Base-by-base conservation (phyloP, 2,113 vertebrate species). In the Pachycephala philippinensis region DNA sequence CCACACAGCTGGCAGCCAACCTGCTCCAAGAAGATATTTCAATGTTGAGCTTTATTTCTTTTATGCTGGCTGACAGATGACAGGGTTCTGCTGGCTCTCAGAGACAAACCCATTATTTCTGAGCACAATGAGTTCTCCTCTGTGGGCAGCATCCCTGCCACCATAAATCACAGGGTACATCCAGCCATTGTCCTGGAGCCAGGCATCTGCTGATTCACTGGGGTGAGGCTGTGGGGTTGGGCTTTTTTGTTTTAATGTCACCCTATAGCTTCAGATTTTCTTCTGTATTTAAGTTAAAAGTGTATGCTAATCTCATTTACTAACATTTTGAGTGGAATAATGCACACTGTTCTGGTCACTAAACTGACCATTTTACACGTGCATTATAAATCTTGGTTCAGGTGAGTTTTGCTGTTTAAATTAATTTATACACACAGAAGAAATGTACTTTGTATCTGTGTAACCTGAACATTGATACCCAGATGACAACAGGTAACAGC, bases 131-230 rank as follows among this genome's bases (percentile, higher is more conserved):
- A 92, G 88, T 72, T 93, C 56, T 30, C 61, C 31, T 94, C 80
- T 80, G 59, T 26, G 40, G 57, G 24, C 60, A 8, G 50, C 82
- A 72, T 79, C 75, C 42, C 70, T 75, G 79, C 83, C 69, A 45
- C 79, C 69, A 72, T 93, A 82, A 93, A 91, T 80, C 94, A 85
- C 65, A 57, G 60, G 45, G 40, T 57, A 44, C 56, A 77, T 71
- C 68, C 95, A 96, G 85, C 65, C 90, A 8, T 82, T 87, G 85
- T 87, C 70, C 68, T 65, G 82, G 85, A 83, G 87, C 69, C 83
- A 52, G 31, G 64, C 64, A 7, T 23, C 45, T 30, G 63, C 82
- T 90, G 82, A 82, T 87, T 85, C 89, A 56, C 53, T 28, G 61
- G 15, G 49, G n/a, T 44, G 26, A 47, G 31, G 74, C 52, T 93